Percentiles rank a stretch among this genome's conserved stretches.
Conservation (phyloP, 2,888 invertebrate genomes). For the Glaucopsyche alexis region DNA sequence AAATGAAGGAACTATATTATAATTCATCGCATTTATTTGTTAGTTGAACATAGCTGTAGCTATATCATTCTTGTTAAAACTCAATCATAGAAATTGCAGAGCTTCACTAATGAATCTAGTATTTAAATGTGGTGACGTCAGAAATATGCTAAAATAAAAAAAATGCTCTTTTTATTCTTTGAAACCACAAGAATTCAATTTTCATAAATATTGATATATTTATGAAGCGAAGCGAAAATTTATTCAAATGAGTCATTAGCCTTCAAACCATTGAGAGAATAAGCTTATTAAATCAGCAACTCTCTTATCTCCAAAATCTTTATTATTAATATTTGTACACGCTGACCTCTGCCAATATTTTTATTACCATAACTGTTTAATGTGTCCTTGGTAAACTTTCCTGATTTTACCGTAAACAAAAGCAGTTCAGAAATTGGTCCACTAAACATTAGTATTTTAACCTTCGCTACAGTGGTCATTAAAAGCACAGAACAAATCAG, state of each 20-base stretch:
- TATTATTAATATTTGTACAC: not conserved
- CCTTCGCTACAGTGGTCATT: not conserved
- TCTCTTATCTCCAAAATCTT: not conserved
- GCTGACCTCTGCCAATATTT: constrained; percentile 13
- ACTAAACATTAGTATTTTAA: not conserved
- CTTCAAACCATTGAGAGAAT: not conserved
- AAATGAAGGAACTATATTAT: not conserved
- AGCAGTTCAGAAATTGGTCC: not conserved
- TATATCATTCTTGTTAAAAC: not conserved
- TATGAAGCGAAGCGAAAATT: not conserved
- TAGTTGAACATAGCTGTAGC: no score
- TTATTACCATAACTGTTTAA: not conserved
- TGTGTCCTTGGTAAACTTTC: not conserved
- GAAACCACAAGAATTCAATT: not conserved
- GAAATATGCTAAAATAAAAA: no score
- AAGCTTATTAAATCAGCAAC: constrained; percentile 1
- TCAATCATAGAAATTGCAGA: not conserved
- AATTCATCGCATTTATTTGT: no score
- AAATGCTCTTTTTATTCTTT: not conserved
- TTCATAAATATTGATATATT: not conserved
- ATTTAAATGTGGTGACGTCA: no score
- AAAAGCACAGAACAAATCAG: not conserved
- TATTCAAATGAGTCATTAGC: constrained; percentile 8
- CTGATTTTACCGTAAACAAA: constrained; percentile 9
- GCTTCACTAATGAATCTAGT: no score